Evolutionary conservation across 1,140 invertebrate species (phyloP).

Genomic region (Riptortus pedestris): DNA sequence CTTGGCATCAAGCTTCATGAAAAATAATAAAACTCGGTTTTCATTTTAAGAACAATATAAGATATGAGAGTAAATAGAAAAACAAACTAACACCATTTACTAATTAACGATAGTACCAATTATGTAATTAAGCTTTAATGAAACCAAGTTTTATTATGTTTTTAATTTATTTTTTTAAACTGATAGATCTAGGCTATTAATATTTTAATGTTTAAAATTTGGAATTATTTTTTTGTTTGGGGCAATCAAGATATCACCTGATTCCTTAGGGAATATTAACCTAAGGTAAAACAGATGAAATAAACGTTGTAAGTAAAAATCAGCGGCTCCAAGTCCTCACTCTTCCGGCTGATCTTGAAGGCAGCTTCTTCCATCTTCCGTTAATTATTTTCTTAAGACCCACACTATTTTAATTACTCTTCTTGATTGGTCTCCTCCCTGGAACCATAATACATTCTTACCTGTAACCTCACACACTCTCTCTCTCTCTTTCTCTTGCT

Average conservation of each 20-base stretch:
- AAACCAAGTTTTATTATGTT: too few species aligned
- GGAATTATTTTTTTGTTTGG: too few species aligned
- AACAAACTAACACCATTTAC: too few species aligned
- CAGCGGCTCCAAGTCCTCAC: neutral
- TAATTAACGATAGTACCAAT: too few species aligned
- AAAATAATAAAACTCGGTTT: too few species aligned
- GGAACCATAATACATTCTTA: slow-evolving; percentile 12
- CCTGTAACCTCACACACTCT: slow-evolving; percentile 6
- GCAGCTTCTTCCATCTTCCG: neutral
- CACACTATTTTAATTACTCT: neutral
- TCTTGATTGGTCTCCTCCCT: neutral
- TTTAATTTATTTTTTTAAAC: too few species aligned
- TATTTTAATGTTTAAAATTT: too few species aligned
- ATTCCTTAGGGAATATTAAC: slow-evolving; percentile 8
- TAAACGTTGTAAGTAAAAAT: slow-evolving; percentile 3
- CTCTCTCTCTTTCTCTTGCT: slow-evolving; percentile 32
- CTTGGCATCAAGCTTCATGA: too few species aligned
- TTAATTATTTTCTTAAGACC: neutral
- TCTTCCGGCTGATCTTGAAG: neutral
- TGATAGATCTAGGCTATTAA: too few species aligned
- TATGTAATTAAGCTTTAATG: too few species aligned
- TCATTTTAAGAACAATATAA: too few species aligned
- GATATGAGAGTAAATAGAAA: too few species aligned
- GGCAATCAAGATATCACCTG: slow-evolving; percentile 11
- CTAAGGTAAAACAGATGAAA: neutral